Conservation (phyloP, 2,113 vertebrate species). For the Empidonax alnorum region DNA sequence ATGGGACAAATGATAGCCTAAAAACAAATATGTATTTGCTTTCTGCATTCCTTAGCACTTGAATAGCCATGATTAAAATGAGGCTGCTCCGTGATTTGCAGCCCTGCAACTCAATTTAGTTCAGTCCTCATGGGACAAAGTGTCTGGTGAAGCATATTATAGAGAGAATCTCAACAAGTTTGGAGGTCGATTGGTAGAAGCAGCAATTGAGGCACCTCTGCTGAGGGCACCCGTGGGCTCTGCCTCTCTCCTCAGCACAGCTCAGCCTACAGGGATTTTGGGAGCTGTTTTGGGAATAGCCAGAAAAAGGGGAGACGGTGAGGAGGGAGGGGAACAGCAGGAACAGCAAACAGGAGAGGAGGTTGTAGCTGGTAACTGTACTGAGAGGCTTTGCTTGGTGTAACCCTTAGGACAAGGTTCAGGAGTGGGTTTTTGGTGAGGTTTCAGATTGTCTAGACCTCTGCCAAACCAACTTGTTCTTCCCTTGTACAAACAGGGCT, state of each 20-base stretch:
- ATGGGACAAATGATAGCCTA: background rate
- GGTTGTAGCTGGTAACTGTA: background rate
- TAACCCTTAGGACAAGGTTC: background rate
- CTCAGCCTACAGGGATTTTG: background rate
- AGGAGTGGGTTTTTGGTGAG: background rate
- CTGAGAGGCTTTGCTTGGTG: background rate
- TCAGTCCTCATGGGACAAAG: conserved; percentile 17
- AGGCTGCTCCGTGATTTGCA: conserved; percentile 37
- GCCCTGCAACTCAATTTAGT: conserved; percentile 18
- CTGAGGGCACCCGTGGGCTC: background rate
- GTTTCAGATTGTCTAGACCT: background rate
- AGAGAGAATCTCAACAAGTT: conserved; percentile 19
- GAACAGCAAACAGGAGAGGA: background rate
- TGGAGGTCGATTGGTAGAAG: background rate
- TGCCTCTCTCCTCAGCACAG: background rate
- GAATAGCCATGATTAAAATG: conserved; percentile 36
- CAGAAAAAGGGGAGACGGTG: background rate
- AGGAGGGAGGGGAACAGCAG: background rate
- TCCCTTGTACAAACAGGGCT: background rate
- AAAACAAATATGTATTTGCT: conserved; percentile 52
- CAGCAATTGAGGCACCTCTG: background rate
- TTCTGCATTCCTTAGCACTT: conserved; percentile 43
- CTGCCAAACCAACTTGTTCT: conserved; percentile 6
- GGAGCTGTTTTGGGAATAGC: background rate
- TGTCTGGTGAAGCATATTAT: conserved; percentile 13